Base-by-base conservation (phyloP, 1,140 invertebrate genomes). In the Bilobella aurantiaca region DNA sequence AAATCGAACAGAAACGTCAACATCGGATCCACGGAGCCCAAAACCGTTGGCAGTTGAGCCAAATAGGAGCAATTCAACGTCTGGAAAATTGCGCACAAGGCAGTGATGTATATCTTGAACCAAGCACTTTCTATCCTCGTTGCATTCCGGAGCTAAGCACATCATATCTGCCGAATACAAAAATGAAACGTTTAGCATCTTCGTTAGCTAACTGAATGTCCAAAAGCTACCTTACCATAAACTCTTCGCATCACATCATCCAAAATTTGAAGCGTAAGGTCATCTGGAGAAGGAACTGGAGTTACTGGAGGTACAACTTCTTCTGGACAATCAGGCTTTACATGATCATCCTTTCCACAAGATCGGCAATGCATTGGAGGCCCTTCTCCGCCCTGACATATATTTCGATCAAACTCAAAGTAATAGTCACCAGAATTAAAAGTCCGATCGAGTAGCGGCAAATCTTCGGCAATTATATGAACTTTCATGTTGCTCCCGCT, bases 1-100 rank as follows among this genome's bases (percentile, higher is more conserved):
- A 73, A 85, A 82, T 5, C 81, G 83, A 59, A 85, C 71, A 73
- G 83, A 85, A 42, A 85, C 80, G 73, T 86, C 84, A 29, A 86
- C 74, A 75, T 86, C 84, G 72, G 82, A 84, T 14, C 77, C 73
- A 32, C 74, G 73, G 68, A 83, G 80, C 1, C 83, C 84, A 78
- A 86, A 85, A 3, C 84, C 84, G 79, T 85, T 86, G 64, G 76
- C 77, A 0, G 82, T 83, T 1, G 84, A 86, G 1, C 84, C 84
- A 80, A 85, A 86, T 59, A 84, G 69, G 29, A 75, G 66, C 0
- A 85, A 71, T 16, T 75, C 69, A 81, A 68, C 27, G 69, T 79
- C 77, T 74, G 74, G 69, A 70, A 74, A 78, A 1, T 66, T 65
- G 16, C 60, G 56, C 5, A 69, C 69, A 21, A 82, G 47, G 60